Base-by-base conservation (phyloP, 2,888 invertebrate genomes). In the Eledona agricola region DNA sequence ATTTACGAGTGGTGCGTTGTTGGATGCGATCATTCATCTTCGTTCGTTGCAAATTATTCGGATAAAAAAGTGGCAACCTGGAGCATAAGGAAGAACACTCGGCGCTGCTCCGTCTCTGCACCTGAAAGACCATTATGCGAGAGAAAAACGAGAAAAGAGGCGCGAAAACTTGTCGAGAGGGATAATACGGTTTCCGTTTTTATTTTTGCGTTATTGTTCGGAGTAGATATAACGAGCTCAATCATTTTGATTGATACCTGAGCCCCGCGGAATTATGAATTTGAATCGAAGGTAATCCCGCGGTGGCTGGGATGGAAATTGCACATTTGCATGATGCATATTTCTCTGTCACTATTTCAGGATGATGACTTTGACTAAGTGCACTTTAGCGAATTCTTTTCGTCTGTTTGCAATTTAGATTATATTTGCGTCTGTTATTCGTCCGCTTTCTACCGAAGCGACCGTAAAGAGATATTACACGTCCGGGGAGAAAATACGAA, bases 291-390 rank as follows among this genome's bases (percentile, higher is more conserved):
- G 54, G 55, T 58, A 52, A 51, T 47, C 54, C 43, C 28, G 49
- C 25, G 38, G 22, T 51, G 34, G 51, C 43, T 38, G 40, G 54
- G 45, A 55, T 52, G 55, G 58, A 55, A 58, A 55, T 58, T 53
- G 53, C 55, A 52, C 51, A 53, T 58, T 58, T 58, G 55, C 58
- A 53, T 55, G 35, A 42, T 52, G 37, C 55, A 43, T 45, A 51
- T 51, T 55, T 50, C 47, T 42, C 32, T 46, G 52, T 40, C 53
- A 46, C 38, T 49, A 22, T 51, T 42, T 35, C 51, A 34, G 29
- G 40, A 54, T 51, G 57, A 57, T 45, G 45, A 45, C 45, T 45
- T 45, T 32, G 45, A 45, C 51, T 51, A 47, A 57, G 54, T 43
- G 52, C 43, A 46, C 34, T 43, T 56, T 38, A 31, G 35, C 45